phyloP scores from a whole-genome alignment of 2,797 vertebrate genomes.

The Chloroceryle inda region DNA sequence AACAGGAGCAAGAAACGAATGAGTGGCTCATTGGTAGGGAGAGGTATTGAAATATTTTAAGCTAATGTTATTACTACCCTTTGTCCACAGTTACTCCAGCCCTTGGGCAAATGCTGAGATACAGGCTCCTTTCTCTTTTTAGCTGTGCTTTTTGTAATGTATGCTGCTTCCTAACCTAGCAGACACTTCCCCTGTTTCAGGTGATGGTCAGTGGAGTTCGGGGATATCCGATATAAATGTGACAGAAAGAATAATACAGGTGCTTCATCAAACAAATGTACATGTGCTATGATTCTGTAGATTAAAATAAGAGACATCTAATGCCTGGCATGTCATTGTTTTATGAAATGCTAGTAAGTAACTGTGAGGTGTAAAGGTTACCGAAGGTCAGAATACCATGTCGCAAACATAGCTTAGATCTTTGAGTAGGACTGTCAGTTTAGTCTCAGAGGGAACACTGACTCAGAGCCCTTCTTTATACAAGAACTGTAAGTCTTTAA shows the following conservation, averaged over 20 bases:
- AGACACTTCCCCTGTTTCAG: neutral
- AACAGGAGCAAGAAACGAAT: neutral
- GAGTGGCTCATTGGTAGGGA: fast-evolving
- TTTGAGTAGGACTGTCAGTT: neutral
- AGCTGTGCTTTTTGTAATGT: neutral
- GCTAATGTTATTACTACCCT: neutral
- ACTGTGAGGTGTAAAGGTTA: neutral
- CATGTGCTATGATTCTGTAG: neutral
- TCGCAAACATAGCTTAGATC: neutral
- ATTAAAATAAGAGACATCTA: neutral
- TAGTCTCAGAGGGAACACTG: neutral
- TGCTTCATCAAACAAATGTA: neutral
- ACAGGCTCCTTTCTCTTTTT: neutral
- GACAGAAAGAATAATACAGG: neutral
- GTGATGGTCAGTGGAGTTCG: neutral
- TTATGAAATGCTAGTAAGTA: slow-evolving; percentile 2
- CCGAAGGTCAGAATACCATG: neutral
- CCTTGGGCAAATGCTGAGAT: neutral
- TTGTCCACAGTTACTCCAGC: neutral
- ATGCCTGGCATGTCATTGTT: neutral
- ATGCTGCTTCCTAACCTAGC: neutral
- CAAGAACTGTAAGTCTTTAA: neutral
- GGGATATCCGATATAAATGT: neutral
- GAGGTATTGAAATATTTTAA: neutral
- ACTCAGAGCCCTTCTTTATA: neutral